Evolutionary conservation across 1,140 invertebrate genomes (phyloP).

Genomic region (Mylabris phalerata): DNA sequence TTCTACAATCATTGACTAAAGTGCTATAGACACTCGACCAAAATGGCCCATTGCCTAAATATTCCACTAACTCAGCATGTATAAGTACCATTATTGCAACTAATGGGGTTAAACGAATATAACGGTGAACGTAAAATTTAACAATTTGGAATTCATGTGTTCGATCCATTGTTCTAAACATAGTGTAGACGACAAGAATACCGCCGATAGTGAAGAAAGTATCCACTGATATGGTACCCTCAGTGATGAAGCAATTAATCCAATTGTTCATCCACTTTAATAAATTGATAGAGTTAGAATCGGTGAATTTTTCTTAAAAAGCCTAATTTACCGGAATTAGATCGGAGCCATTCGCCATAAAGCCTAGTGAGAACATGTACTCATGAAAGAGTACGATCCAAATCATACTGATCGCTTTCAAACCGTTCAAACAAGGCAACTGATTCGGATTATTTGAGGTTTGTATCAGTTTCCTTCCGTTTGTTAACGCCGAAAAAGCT

Average conservation of each 20-base stretch:
- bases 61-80: slow-evolving; percentile 47
- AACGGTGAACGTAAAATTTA: slow-evolving; percentile 21
- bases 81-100: slow-evolving; percentile 50
- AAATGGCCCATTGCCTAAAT: slow-evolving; percentile 51
- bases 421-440: slow-evolving; percentile 46
- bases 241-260: slow-evolving; percentile 33
- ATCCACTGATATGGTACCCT: slow-evolving; percentile 45
- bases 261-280: not conserved
- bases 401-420: slow-evolving; percentile 47
- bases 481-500: slow-evolving; percentile 19
- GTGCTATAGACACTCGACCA: no score
- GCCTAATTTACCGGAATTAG: no score
- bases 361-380: no score
- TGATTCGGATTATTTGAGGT: slow-evolving; percentile 21
- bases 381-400: slow-evolving; percentile 50
- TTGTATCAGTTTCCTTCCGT: slow-evolving; percentile 21
- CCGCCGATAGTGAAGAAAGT: slow-evolving; percentile 56
- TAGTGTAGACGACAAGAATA: slow-evolving; percentile 48
- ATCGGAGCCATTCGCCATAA: no score
- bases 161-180: slow-evolving; percentile 42
- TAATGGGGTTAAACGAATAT: slow-evolving; percentile 51
- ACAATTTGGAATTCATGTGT: slow-evolving; percentile 31
- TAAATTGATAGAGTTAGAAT: no score
- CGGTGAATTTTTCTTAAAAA: no score
- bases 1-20: no score